Conservation (phyloP, 1,140 invertebrate species). For the Drosophila ogumai region DNA sequence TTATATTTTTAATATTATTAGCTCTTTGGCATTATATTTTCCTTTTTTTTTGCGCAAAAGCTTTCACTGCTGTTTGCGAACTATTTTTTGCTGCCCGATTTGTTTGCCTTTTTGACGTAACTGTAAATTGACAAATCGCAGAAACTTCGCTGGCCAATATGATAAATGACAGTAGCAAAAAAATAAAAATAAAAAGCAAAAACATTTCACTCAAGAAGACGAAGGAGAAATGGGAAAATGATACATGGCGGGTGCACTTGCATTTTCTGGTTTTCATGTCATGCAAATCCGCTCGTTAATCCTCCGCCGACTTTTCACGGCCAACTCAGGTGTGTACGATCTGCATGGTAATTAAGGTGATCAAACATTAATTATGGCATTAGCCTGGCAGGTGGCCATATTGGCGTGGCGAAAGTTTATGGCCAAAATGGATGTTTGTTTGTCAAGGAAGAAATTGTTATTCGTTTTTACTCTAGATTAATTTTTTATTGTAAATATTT, state of each 20-base stretch:
- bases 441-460: not conserved
- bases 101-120: conserved; percentile 19
- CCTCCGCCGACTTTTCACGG: conserved; percentile 31
- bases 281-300: conserved; percentile 39
- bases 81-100: conserved; percentile 1
- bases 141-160: conserved; percentile 14
- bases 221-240: not conserved
- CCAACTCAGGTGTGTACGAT: conserved; percentile 38
- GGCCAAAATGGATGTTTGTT: conserved; percentile 5
- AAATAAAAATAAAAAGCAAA: not conserved
- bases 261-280: conserved; percentile 39
- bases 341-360: conserved; percentile 36
- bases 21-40: conserved; percentile 14
- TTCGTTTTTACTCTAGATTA: not conserved
- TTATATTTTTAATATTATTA: conserved; percentile 19
- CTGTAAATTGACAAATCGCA: conserved; percentile 30
- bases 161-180: conserved; percentile 35
- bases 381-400: conserved; percentile 38
- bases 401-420: conserved; percentile 48
- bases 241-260: conserved; percentile 17
- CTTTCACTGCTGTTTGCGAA: conserved; percentile 18
- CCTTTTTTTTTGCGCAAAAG: conserved; percentile 4
- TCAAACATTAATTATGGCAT: conserved; percentile 38
- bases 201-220: conserved; percentile 32
- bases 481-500: not conserved